Conservation (phyloP, 2,888 invertebrate genomes). For the Trypoxylon attenuatum region DNA sequence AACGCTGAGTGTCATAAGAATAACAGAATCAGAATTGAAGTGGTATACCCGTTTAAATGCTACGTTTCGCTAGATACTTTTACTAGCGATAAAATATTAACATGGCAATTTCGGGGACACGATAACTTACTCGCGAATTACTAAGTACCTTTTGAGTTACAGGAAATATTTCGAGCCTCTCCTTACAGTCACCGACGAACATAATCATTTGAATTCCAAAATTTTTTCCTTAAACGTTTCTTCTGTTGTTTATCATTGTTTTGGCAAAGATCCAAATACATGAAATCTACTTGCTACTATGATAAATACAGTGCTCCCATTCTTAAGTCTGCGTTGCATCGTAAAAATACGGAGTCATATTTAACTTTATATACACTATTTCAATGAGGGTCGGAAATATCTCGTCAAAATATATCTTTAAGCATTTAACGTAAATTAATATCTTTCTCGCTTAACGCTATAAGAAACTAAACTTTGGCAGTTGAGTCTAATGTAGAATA, state of each 20-base stretch:
- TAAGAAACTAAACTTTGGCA: conserved; percentile 62
- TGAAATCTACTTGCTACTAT: too few species aligned
- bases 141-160: conserved; percentile 25
- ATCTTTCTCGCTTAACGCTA: conserved; percentile 42
- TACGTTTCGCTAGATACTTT: background rate
- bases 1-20: background rate
- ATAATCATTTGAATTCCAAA: too few species aligned
- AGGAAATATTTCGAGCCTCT: background rate
- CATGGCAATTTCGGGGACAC: conserved; percentile 27
- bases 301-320: too few species aligned
- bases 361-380: too few species aligned
- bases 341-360: too few species aligned
- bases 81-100: conserved; percentile 12
- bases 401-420: too few species aligned
- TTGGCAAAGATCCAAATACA: too few species aligned
- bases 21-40: background rate
- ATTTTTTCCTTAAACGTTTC: too few species aligned
- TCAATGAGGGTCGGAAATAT: too few species aligned
- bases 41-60: background rate
- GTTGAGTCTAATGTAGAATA: conserved; percentile 50
- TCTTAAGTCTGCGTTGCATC: too few species aligned
- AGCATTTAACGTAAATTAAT: conserved; percentile 37
- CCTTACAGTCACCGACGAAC: background rate
- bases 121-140: conserved; percentile 5
- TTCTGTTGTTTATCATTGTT: too few species aligned